Percentiles rank a stretch among this genome's conserved stretches.
These are phyloP conservation scores for Clamator glandarius DNA, from an alignment of 2,797 vertebrate species.

Conservation along the genomic window DNA sequence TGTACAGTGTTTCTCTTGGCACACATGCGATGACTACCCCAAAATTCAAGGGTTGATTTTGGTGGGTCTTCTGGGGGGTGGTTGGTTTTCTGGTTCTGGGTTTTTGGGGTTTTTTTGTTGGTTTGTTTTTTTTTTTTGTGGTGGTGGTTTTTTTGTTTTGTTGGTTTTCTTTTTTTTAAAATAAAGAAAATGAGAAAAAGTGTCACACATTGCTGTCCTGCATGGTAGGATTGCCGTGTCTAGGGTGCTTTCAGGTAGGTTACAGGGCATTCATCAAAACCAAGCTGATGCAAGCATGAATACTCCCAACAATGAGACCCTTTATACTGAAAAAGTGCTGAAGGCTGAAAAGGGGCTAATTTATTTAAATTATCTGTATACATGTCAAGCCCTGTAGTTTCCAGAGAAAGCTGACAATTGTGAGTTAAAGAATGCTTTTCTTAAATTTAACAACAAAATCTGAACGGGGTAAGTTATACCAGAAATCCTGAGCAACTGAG, in stretches of 20 bases:
- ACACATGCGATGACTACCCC: not conserved
- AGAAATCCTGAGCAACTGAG: conserved; percentile 48
- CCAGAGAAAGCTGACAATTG: conserved; percentile 70
- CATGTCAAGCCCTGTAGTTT: conserved; percentile 73
- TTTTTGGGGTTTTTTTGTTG: not conserved
- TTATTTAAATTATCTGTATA: conserved; percentile 79
- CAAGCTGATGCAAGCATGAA: conserved; percentile 76
- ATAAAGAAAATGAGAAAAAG: not conserved
- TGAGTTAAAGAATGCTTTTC: conserved; percentile 69
- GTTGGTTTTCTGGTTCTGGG: too few relatives aligned
- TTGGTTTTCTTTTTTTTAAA: not conserved
- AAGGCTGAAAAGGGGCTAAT: conserved; percentile 77
- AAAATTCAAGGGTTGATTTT: not conserved
- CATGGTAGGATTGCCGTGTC: conserved; percentile 33
- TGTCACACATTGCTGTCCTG: conserved; percentile 10
- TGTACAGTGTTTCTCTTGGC: not conserved
- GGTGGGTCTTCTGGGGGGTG: not conserved
- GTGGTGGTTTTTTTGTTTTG: too few relatives aligned
- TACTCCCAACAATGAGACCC: conserved; percentile 72
- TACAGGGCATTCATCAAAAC: conserved; percentile 76
- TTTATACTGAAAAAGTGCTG: conserved; percentile 76
- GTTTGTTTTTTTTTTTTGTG: too few relatives aligned
- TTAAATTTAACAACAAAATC: conserved; percentile 68
- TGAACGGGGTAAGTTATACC: conserved; percentile 45
- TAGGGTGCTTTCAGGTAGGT: conserved; percentile 70